A percentile compares a stretch with the other conserved stretches of the same genome.
Evolutionary conservation across 64 coral and sea anemone genomes (phyloP).

Genomic region (Pocillopora damicornis): DNA sequence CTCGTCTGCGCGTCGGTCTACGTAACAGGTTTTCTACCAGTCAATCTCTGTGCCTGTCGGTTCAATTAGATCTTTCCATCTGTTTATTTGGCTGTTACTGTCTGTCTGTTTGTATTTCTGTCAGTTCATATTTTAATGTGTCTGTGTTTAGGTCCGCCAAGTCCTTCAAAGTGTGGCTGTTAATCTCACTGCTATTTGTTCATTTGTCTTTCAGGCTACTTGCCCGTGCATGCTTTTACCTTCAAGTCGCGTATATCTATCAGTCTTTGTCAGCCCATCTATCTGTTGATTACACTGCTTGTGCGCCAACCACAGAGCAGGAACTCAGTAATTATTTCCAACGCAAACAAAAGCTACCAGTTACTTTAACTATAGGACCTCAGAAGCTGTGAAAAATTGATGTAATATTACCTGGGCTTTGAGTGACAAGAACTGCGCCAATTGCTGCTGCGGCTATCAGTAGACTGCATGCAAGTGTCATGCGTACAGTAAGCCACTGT

Average conservation of each 20-base stretch:
- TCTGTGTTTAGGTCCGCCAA: too few relatives aligned
- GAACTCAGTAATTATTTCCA: too few relatives aligned
- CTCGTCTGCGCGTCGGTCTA: background rate
- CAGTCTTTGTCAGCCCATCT: background rate
- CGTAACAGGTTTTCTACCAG: background rate
- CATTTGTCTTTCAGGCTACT: too few relatives aligned
- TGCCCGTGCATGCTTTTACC: too few relatives aligned
- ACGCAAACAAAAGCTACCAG: too few relatives aligned
- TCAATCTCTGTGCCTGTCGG: background rate
- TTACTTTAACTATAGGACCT: background rate
- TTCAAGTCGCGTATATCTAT: too few relatives aligned
- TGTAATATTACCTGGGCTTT: background rate
- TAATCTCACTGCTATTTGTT: too few relatives aligned
- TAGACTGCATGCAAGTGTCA: background rate
- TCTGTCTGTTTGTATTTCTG: background rate
- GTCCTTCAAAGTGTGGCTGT: too few relatives aligned
- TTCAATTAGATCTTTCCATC: background rate
- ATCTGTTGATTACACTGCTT: background rate
- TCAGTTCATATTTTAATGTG: too few relatives aligned
- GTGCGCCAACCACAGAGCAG: too few relatives aligned
- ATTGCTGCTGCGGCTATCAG: background rate
- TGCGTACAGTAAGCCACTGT: background rate
- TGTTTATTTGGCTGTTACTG: background rate
- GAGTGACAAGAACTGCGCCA: background rate
- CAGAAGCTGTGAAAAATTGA: background rate